Conservation (phyloP, 1,140 invertebrate genomes). For the Aphelinus certus region DNA sequence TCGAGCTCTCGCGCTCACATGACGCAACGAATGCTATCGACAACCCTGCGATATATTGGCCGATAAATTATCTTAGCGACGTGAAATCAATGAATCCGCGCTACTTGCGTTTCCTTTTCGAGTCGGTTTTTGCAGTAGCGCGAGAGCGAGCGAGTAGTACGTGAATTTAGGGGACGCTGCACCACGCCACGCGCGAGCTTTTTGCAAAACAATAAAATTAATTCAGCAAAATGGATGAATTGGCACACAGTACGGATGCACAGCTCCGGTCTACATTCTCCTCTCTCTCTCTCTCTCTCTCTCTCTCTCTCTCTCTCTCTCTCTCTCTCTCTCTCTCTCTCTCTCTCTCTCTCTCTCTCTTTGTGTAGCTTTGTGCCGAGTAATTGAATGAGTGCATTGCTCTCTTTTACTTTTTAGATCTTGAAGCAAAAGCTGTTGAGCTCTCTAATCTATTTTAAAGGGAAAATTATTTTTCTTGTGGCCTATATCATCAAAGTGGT, state of each 20-base stretch:
- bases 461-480: too few species aligned
- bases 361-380: too few species aligned
- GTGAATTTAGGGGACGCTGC: constrained; percentile 12
- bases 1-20: constrained; percentile 30
- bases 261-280: too few species aligned
- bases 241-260: background rate
- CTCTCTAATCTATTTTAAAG: too few species aligned
- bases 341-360: too few species aligned
- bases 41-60: constrained; percentile 55
- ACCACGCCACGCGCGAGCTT: background rate
- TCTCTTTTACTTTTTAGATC: too few species aligned
- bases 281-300: too few species aligned
- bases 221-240: constrained; percentile 11
- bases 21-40: constrained; percentile 61
- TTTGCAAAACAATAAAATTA: constrained; percentile 31
- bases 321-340: too few species aligned
- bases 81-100: constrained; percentile 58
- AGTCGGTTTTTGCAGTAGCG: constrained; percentile 43
- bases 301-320: too few species aligned
- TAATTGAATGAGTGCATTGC: too few species aligned
- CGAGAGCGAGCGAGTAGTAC: background rate
- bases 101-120: constrained; percentile 48
- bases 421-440: too few species aligned
- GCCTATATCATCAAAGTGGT: too few species aligned
- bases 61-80: constrained; percentile 57